A percentile compares a stretch with the other conserved stretches of the same genome.
These are phyloP conservation scores for Stigmatopora argus DNA, from an alignment of 2,113 vertebrate species.

Conservation along the genomic window DNA sequence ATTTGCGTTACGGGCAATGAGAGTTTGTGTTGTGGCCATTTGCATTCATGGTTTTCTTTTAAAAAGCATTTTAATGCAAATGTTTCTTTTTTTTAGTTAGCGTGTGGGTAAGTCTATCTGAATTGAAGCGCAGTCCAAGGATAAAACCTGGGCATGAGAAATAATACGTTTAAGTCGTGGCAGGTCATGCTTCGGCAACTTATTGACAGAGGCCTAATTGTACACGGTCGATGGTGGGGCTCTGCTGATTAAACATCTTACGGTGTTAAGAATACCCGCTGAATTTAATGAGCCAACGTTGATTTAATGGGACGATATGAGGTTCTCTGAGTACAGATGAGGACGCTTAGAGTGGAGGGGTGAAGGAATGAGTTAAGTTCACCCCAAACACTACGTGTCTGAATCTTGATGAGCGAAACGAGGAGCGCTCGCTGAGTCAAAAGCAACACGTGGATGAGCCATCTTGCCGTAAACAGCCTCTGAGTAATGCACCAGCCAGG, in stretches of 20 bases:
- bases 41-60: too few relatives aligned
- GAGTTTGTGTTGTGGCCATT: too few relatives aligned
- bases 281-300: conserved; percentile 41
- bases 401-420: conserved; percentile 51
- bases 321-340: conserved; percentile 5
- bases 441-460: conserved; percentile 42
- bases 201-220: conserved; percentile 19
- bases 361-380: conserved; percentile 21
- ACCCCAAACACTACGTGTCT: conserved; percentile 42
- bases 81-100: conserved; percentile 11
- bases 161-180: conserved; percentile 51
- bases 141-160: conserved; percentile 50
- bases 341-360: conserved; percentile 5
- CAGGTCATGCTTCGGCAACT: conserved; percentile 39
- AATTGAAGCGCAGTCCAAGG: conserved; percentile 36
- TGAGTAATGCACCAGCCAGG: conserved; percentile 46
- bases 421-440: conserved; percentile 58
- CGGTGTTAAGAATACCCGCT: conserved; percentile 21
- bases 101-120: conserved; percentile 18
- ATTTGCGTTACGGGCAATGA: too few relatives aligned
- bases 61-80: conserved; percentile 19
- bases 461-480: conserved; percentile 48
- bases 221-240: conserved; percentile 16
- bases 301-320: conserved; percentile 44
- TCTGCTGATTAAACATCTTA: conserved; percentile 41